Percentiles rank a stretch among this genome's conserved stretches.
These are phyloP conservation scores for Sitodiplosis mosellana DNA, from an alignment of 1,140 invertebrate species.

Conservation along the genomic window DNA sequence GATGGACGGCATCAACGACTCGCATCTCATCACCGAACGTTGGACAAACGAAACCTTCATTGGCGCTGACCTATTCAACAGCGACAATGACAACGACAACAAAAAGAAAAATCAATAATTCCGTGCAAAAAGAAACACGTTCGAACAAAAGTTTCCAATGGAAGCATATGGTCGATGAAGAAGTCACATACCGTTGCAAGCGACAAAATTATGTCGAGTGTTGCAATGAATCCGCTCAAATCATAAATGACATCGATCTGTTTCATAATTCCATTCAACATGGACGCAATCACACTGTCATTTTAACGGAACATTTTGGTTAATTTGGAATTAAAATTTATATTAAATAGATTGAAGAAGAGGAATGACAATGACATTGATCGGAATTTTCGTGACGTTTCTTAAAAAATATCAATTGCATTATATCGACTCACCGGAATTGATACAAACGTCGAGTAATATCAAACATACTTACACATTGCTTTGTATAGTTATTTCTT, in stretches of 20 bases:
- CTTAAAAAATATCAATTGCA: too few species aligned
- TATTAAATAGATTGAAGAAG: too few species aligned
- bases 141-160: background rate
- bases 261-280: constrained; percentile 40
- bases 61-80: constrained; percentile 24
- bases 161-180: background rate
- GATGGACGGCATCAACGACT: constrained; percentile 54
- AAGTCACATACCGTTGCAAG: constrained; percentile 43
- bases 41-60: constrained; percentile 45
- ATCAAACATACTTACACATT: constrained; percentile 42
- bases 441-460: constrained; percentile 2
- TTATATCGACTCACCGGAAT: too few species aligned
- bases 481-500: constrained; percentile 63
- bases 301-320: constrained; percentile 6
- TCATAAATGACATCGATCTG: constrained; percentile 59
- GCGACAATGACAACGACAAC: constrained; percentile 8
- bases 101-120: background rate
- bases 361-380: too few species aligned
- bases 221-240: constrained; percentile 58
- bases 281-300: constrained; percentile 38
- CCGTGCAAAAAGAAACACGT: background rate
- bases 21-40: constrained; percentile 48
- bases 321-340: too few species aligned
- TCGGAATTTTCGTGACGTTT: too few species aligned
- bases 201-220: constrained; percentile 57